These are phyloP conservation scores for Temnothorax rugatulus DNA, from an alignment of 2,888 invertebrate genomes.

Conservation along the genomic window DNA sequence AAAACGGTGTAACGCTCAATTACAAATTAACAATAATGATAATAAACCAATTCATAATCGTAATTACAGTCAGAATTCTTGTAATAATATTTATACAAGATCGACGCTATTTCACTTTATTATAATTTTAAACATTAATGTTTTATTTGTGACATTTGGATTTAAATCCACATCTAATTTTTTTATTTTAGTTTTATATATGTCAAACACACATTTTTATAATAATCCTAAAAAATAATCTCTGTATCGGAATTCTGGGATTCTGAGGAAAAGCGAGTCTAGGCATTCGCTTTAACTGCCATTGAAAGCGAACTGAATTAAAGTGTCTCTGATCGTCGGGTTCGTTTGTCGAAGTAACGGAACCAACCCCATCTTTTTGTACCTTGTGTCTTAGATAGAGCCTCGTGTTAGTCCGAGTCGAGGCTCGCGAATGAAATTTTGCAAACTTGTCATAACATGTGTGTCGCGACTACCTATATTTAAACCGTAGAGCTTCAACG, in stretches of 20 bases:
- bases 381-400: conserved; percentile 67
- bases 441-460: conserved; percentile 75
- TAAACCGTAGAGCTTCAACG: conserved; percentile 75
- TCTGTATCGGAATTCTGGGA: no score
- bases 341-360: conserved; percentile 54
- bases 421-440: conserved; percentile 68
- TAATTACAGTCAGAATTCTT: not conserved
- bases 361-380: conserved; percentile 66
- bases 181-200: conserved; percentile 9
- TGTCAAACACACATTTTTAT: conserved; percentile 3
- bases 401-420: conserved; percentile 61
- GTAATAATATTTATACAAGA: conserved; percentile 2
- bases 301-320: conserved; percentile 7
- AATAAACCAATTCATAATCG: not conserved
- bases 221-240: not conserved
- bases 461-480: conserved; percentile 70
- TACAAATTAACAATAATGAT: not conserved
- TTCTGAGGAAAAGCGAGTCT: conserved; percentile 18
- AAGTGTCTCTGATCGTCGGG: conserved; percentile 58
- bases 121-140: not conserved
- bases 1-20: not conserved
- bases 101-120: not conserved
- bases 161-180: not conserved
- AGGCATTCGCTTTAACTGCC: conserved; percentile 31
- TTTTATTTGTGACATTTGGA: not conserved